phyloP scores from a whole-genome alignment of 2,888 invertebrate genomes.

The Aphodius sticticus region DNA sequence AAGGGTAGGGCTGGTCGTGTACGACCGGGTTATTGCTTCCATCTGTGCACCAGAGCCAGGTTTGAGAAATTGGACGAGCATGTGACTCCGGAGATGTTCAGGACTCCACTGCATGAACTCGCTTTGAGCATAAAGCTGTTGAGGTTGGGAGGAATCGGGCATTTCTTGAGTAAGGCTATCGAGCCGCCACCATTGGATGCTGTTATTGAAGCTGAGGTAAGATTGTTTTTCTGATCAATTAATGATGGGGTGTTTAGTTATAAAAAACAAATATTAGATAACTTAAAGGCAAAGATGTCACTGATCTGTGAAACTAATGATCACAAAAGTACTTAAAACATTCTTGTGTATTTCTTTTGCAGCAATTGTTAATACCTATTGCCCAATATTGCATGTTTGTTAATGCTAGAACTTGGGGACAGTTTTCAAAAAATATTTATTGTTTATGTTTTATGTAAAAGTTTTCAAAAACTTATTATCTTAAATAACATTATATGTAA shows the following conservation, averaged over 20 bases:
- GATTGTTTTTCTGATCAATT: slow-evolving; percentile 43
- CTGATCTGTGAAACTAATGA: too few species aligned
- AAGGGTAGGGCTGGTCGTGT: slow-evolving; percentile 95
- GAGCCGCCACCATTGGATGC: slow-evolving; percentile 98
- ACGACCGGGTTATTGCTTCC: slow-evolving; percentile 91
- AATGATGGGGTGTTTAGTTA: neutral
- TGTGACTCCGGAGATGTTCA: slow-evolving; percentile 96
- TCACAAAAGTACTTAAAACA: too few species aligned
- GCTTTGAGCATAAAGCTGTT: slow-evolving; percentile 91
- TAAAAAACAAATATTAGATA: too few species aligned
- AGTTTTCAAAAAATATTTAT: too few species aligned
- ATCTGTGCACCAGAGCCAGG: slow-evolving; percentile 83
- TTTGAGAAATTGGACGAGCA: slow-evolving; percentile 83
- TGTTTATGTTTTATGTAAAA: too few species aligned
- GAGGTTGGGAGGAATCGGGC: slow-evolving; percentile 89
- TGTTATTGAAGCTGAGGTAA: slow-evolving; percentile 95
- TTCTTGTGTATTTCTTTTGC: too few species aligned
- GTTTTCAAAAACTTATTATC: too few species aligned
- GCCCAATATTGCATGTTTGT: too few species aligned
- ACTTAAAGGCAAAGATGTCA: too few species aligned
- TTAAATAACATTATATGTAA: too few species aligned
- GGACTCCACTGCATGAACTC: slow-evolving; percentile 95
- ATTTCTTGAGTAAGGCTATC: slow-evolving; percentile 93
- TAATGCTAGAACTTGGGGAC: too few species aligned
- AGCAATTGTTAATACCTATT: too few species aligned